Evolutionary conservation across 2,888 invertebrate genomes (phyloP).

Genomic region (Plebejus melissa): DNA sequence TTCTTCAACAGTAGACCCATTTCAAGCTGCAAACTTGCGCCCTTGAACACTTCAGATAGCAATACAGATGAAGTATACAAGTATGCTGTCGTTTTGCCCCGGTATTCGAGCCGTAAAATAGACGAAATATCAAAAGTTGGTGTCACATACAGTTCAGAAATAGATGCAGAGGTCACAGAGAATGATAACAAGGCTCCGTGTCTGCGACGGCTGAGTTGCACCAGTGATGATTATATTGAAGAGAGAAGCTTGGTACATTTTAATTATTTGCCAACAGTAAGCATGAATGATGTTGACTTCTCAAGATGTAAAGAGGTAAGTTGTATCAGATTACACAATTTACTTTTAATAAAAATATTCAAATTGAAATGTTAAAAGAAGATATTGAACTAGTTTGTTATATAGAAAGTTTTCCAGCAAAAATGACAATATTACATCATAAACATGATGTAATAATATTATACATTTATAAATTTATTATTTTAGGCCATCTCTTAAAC

Average conservation of each 20-base stretch:
- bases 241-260: conserved; percentile 46
- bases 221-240: conserved; percentile 67
- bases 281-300: conserved; percentile 59
- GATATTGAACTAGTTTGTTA: too few relatives aligned
- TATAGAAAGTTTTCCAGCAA: too few relatives aligned
- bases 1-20: conserved; percentile 61
- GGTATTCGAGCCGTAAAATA: conserved; percentile 36
- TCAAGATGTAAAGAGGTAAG: conserved; percentile 60
- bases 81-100: conserved; percentile 44
- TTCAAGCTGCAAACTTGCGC: conserved; percentile 61
- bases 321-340: background rate
- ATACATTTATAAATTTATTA: too few relatives aligned
- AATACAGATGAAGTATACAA: conserved; percentile 55
- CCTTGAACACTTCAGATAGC: conserved; percentile 50
- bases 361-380: background rate
- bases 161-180: conserved; percentile 37
- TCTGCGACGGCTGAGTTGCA: conserved; percentile 51
- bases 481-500: background rate
- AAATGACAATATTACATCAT: too few relatives aligned
- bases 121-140: conserved; percentile 35
- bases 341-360: background rate
- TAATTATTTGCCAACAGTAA: conserved; percentile 49
- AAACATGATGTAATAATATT: too few relatives aligned
- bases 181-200: conserved; percentile 47
- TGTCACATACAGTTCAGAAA: conserved; percentile 39